phyloP scores from a whole-genome alignment of 2,888 invertebrate genomes.

The Mimachlamys varia region DNA sequence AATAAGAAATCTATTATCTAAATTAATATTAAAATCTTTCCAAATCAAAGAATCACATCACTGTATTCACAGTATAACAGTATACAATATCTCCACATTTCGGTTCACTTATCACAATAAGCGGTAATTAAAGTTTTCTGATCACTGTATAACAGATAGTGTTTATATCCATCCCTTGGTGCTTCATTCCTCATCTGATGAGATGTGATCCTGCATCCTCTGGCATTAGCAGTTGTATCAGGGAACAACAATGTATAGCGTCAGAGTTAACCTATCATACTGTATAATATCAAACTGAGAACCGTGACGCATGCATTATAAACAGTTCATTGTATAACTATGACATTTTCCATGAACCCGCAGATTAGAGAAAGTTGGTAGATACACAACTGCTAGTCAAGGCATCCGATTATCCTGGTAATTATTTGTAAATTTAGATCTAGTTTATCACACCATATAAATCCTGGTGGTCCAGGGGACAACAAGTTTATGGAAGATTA shows the following conservation, averaged over 20 bases:
- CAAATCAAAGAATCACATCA: not conserved
- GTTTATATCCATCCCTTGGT: not conserved
- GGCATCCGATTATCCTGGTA: not conserved
- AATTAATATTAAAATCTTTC: not conserved
- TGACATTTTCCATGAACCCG: not conserved
- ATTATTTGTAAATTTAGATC: not conserved
- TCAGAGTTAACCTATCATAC: not conserved
- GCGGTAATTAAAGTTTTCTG: too few relatives aligned
- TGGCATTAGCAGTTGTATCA: not conserved
- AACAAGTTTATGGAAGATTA: too few relatives aligned
- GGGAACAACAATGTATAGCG: not conserved
- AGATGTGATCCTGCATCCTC: not conserved
- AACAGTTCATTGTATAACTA: not conserved
- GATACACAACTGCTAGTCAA: not conserved
- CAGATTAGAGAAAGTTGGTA: not conserved
- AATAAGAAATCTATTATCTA: not conserved
- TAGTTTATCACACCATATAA: not conserved
- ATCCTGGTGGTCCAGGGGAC: not conserved
- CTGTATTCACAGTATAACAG: not conserved
- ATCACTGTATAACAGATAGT: not conserved
- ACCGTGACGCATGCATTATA: not conserved
- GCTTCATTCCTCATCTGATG: not conserved
- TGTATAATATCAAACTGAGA: not conserved
- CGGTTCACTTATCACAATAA: not conserved
- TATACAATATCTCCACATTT: not conserved